These are phyloP conservation scores for Calliopum simillimum DNA, from an alignment of 2,888 invertebrate species.

Conservation along the genomic window DNA sequence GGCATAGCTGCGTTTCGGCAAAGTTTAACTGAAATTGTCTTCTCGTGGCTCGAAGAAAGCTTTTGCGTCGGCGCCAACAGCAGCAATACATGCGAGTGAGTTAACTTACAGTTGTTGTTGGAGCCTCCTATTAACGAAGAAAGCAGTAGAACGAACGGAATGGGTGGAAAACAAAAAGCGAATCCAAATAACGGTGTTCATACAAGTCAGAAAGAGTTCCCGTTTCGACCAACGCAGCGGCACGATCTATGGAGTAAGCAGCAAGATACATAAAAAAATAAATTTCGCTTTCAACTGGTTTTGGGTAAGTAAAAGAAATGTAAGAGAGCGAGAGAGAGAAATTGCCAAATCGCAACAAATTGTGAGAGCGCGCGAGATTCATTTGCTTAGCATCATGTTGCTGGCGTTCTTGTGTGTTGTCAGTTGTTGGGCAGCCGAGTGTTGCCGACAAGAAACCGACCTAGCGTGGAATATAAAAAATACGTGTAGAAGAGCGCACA, in stretches of 20 bases:
- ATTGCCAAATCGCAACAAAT: slow-evolving; percentile 36
- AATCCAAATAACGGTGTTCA: slow-evolving; percentile 33
- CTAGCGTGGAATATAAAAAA: neutral
- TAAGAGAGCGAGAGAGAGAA: neutral
- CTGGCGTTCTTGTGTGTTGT: neutral
- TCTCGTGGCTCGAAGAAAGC: slow-evolving; percentile 34
- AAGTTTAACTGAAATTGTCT: neutral
- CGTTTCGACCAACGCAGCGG: slow-evolving; percentile 36
- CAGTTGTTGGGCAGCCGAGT: slow-evolving; percentile 51
- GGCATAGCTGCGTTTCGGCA: neutral
- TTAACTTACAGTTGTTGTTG: slow-evolving; percentile 35
- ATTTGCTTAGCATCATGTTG: slow-evolving; percentile 24
- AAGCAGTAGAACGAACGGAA: slow-evolving; percentile 38
- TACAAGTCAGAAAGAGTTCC: slow-evolving; percentile 43
- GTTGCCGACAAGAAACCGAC: slow-evolving; percentile 30
- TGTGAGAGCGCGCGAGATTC: slow-evolving; percentile 10
- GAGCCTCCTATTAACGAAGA: slow-evolving; percentile 31
- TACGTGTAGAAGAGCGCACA: slow-evolving; percentile 44
- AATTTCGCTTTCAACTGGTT: slow-evolving; percentile 68
- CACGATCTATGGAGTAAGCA: slow-evolving; percentile 12
- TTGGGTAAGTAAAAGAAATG: slow-evolving; percentile 17
- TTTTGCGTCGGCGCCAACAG: slow-evolving; percentile 9
- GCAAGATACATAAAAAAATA: slow-evolving; percentile 41
- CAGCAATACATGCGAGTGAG: slow-evolving; percentile 12
- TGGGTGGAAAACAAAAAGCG: slow-evolving; percentile 29